Evolutionary conservation across 2,888 invertebrate genomes (phyloP), one percentile per base, ranked within the genome.

Genomic region (Ischnura elegans): DNA sequence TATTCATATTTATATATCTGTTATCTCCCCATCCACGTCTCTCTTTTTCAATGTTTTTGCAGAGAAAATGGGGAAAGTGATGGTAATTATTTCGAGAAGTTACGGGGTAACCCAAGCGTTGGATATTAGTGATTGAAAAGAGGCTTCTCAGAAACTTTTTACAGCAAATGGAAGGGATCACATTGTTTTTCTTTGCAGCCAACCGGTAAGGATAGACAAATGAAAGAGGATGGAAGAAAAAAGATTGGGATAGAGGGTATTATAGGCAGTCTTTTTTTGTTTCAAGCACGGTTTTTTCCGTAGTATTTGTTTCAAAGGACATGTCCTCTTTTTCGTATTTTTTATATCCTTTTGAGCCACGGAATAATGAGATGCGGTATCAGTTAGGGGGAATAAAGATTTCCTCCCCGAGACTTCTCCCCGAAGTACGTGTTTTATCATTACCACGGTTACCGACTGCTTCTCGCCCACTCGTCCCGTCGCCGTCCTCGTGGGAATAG

Each of bases 361-460:
- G 10, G 36, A 76, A 76, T 76, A 76, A 76, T 76, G 36, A 36
- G 76, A 29, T 76, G 76, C 76, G 36, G 36, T 76, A 76, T 76
- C 76, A 76, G 76, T 61, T 36, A 76, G 36, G 61, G 13, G 36
- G 36, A 76, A 76, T 76, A 76, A 76, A 76, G 76, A 76, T 76
- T 76, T 36, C 16, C 76, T 76, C 76, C n/a, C 36, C 36, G 25
- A 6, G 76, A 76, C 36, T 76, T 76, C n/a, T 36, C 29, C 13
- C 76, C 76, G 16, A 76, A 36, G 76, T 76, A 76, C 76, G 76
- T 76, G 76, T 76, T 76, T 76, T 76, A 76, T 76, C 76, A 36
- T 76, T 76, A 36, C 76, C 29, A 76, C n/a, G 29, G 76, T 76
- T 76, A 76, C 36, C 36, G 76, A 10, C 76, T 76, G 76, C 76